Conservation (phyloP, 1,140 invertebrate genomes). For the Zaprionus tsacasi region DNA sequence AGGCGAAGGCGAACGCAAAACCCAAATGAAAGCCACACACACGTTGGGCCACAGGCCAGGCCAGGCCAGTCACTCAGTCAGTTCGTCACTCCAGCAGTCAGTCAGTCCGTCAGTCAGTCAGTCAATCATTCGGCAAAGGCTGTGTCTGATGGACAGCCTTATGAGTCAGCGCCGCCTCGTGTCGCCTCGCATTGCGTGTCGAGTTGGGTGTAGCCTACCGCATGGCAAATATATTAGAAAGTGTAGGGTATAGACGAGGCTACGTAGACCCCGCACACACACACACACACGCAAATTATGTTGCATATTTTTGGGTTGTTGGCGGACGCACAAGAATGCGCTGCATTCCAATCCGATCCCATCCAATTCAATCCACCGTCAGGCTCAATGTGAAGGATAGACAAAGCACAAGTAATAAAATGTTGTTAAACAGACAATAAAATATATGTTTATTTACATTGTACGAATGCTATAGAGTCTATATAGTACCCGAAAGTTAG, state of each 20-base stretch:
- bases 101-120: constrained; percentile 30
- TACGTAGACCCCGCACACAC: constrained; percentile 1
- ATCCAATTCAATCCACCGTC: constrained; percentile 28
- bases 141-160: constrained; percentile 49
- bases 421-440: constrained; percentile 35
- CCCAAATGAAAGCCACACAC: constrained; percentile 61
- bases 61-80: constrained; percentile 31
- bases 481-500: constrained; percentile 3
- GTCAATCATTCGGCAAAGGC: constrained; percentile 61
- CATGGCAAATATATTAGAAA: constrained; percentile 3
- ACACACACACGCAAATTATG: constrained; percentile 30
- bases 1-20: constrained; percentile 41
- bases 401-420: constrained; percentile 40
- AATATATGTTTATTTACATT: constrained; percentile 11
- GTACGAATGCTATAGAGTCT: constrained; percentile 6
- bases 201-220: constrained; percentile 46
- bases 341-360: constrained; percentile 47
- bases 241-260: background rate
- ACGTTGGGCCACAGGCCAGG: constrained; percentile 49
- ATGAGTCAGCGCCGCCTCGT: constrained; percentile 59
- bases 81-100: constrained; percentile 15
- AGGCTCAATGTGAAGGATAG: constrained; percentile 59
- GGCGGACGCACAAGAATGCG: constrained; percentile 62
- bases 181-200: constrained; percentile 31
- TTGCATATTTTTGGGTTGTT: constrained; percentile 67